Base-by-base conservation (phyloP, 37 sponge, comb jelly and placozoan genomes). In the Haliclona indistincta region DNA sequence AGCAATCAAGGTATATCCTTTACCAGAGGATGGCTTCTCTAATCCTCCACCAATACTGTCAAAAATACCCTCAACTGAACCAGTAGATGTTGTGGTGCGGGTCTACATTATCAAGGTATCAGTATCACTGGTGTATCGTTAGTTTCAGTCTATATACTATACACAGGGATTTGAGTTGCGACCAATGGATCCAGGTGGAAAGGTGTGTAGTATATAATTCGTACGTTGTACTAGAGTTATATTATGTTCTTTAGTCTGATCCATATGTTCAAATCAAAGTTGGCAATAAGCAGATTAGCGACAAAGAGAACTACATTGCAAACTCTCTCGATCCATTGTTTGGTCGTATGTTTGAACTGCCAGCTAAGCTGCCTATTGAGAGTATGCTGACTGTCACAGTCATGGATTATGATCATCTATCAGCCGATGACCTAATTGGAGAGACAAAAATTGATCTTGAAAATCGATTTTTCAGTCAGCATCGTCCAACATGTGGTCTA, bases 81-180 rank as follows among this genome's bases (percentile, higher is more conserved):
- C 91, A 28, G 79, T 88, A 40, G 85, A 90, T 43, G 82, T 81
- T 71, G 66, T 95, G 10, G 92, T 95, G 38, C 56, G 99, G 25
- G 89, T 98, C 43, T 98, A 98, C 63, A 70, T 95, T 47, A 77
- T 98, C 42, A 84, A 58, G 84, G 96, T 92, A n/a, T n/a, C n/a
- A n/a, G n/a, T n/a, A n/a, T n/a, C n/a, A n/a, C n/a, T n/a, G n/a
- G n/a, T n/a, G n/a, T n/a, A n/a, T n/a, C n/a, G n/a, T n/a, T n/a
- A n/a, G n/a, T n/a, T n/a, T n/a, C 56, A n/a, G n/a, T n/a, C n/a
- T n/a, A n/a, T n/a, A n/a, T n/a, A n/a, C n/a, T n/a, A 49, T 28
- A 56, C 56, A 56, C 56, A 56, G 56, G 56, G 56, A 29, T 29
- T 56, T 4, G 56, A 56, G 28, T 28, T 56, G 4, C 56, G 28